Evolutionary conservation across 2,797 vertebrate genomes (phyloP), one percentile per base, ranked within the genome.

Genomic region (Clarias laeviceps): DNA sequence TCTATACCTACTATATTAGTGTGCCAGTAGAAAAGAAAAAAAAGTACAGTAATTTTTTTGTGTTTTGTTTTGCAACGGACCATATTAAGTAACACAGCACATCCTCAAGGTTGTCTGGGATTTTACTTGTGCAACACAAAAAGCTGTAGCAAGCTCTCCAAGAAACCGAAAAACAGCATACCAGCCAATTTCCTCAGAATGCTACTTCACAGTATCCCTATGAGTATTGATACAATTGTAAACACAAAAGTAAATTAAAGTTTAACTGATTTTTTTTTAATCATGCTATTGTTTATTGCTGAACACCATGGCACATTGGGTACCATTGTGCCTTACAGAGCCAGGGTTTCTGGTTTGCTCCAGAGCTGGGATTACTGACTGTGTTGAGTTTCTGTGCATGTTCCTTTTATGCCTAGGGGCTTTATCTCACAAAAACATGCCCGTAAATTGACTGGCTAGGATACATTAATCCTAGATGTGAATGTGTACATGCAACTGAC

Each of bases 61-160:
- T 50, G 24, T 65, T 66, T 65, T 34, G 18, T 68, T 66, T 66
- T 81, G 40, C 45, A 65, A 68, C 14, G 15, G 78, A 50, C 37
- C 61, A 81, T 22, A 66, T 68, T 66, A 68, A 56, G 9, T 68
- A 81, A 81, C 17, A 81, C 27, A 54, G 34, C 59, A 62, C 22
- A 79, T 62, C 14, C 40, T 40, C 57, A 40, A 79, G 34, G 32
- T 45, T 62, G 34, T 79, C 77, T 81, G 64, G 62, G 40, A 68
- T 40, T 45, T 45, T 40, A 40, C 57, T 80, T 54, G 45, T 54
- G 64, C 78, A 80, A 65, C 24, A 18, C 24, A 18, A 65, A 27
- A n/a, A 79, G n/a, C 34, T 65, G 27, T 20, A 78, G 76, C 18
- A 77, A 79, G 77, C 40, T 40, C 59, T 62, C 14, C 59, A 62